Evolutionary conservation across 2,888 invertebrate species (phyloP).

Genomic region (Micropterix aruncella): DNA sequence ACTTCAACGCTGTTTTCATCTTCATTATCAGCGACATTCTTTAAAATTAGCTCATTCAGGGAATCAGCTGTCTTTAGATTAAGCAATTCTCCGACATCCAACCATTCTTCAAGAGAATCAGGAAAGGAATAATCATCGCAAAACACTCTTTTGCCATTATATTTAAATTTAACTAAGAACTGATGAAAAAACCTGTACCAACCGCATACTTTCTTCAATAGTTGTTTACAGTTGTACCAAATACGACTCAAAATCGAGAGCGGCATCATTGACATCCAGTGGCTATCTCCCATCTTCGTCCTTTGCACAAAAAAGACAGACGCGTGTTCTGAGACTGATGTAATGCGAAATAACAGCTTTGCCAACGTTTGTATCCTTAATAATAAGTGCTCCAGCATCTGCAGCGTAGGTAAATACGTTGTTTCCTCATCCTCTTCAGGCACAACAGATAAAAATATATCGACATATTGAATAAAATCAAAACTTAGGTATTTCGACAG

Average conservation of each 20-base stretch:
- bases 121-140: conserved; percentile 30
- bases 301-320: conserved; percentile 36
- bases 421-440: conserved; percentile 19
- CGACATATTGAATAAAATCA: conserved; percentile 29
- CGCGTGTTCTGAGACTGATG: conserved; percentile 30
- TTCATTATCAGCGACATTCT: too few relatives aligned
- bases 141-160: conserved; percentile 33
- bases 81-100: conserved; percentile 32
- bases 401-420: conserved; percentile 36
- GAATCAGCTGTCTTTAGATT: conserved; percentile 24
- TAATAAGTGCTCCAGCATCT: conserved; percentile 42
- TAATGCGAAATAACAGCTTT: conserved; percentile 36
- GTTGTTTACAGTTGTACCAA: conserved; percentile 33
- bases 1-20: too few relatives aligned
- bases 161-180: conserved; percentile 23
- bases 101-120: conserved; percentile 28
- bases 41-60: too few relatives aligned
- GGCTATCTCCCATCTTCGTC: conserved; percentile 37
- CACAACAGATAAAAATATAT: conserved; percentile 21
- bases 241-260: conserved; percentile 38
- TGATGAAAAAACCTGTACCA: conserved; percentile 36
- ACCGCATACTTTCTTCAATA: conserved; percentile 29
- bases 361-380: conserved; percentile 38
- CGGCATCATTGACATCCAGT: conserved; percentile 39
- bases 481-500: conserved; percentile 34